Evolutionary conservation across 2,797 vertebrate species (phyloP).

Genomic region (Anabacerthia variegaticeps): DNA sequence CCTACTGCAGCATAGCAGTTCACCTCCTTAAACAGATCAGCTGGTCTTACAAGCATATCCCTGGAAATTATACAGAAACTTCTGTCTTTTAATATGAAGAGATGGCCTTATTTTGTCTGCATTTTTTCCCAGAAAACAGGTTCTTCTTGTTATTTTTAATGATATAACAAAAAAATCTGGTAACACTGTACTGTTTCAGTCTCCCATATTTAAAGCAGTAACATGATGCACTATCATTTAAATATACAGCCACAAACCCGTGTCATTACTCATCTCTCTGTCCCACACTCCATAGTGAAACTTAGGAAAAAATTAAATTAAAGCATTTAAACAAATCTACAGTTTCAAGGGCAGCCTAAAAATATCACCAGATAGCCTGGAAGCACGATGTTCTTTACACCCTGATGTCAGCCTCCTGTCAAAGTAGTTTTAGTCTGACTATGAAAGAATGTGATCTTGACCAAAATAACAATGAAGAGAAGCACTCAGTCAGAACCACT

Average conservation of each 20-base stretch:
- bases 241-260: background rate
- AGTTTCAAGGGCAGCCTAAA: slow-evolving; percentile 18
- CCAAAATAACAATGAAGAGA: background rate
- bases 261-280: background rate
- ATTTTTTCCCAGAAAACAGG: background rate
- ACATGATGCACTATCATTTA: background rate
- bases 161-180: background rate
- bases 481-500: background rate
- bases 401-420: background rate
- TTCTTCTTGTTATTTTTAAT: background rate
- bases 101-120: background rate
- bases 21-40: slow-evolving; percentile 21
- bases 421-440: background rate
- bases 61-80: background rate
- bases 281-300: background rate
- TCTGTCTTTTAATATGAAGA: background rate
- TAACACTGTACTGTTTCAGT: background rate
- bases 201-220: background rate
- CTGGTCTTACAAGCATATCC: background rate
- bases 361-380: background rate
- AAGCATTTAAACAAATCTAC: background rate
- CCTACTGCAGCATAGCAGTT: background rate
- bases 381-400: background rate
- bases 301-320: background rate
- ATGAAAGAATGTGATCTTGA: background rate